Base-by-base conservation (phyloP, 1,140 invertebrate species). In the Schlechtendalia chinensis region DNA sequence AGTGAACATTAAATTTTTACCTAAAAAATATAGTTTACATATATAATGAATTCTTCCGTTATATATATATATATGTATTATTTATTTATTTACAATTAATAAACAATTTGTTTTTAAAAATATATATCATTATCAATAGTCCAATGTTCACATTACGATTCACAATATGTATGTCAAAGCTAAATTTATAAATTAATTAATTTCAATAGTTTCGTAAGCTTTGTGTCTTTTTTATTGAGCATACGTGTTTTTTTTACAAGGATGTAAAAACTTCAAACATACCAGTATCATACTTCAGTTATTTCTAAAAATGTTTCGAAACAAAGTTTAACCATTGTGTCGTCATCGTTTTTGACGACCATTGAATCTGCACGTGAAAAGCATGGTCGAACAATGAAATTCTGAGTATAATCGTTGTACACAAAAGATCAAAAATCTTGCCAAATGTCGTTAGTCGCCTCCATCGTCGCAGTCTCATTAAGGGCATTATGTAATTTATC, bases 401-500 rank as follows among this genome's bases (percentile, higher is more conserved):
- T 39, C 54, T 5, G 72, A 39, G 75, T 61, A 61, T 79, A 79
- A 79, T 79, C 75, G 58, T 79, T 79, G 58, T 59, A 79, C 39
- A 79, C 75, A 79, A 79, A 45, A 50, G 75, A 79, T 79, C 39
- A 58, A 79, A 79, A 79, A 79, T 79, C 75, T 79, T 79, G 75
- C 56, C 75, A 79, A 79, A 79, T 79, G 58, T 79, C 75, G 75
- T 79, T 79, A 79, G 75, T 59, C 45, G 39, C 56, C 58, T 63
- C 75, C 58, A 61, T 45, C 56, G 24, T 72, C 17, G 69, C 27
- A 59, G 75, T 79, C 56, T 79, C 75, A 79, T 79, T 79, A 79
- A 79, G 58, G 24, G 39, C 45, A 61, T 61, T 47, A 61, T 58
- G 56, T 79, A 39, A 79, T 79, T 79, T 79, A 79, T 79, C 75